Conservation (phyloP, 2,888 invertebrate genomes). For the Crocallis elinguaria region DNA sequence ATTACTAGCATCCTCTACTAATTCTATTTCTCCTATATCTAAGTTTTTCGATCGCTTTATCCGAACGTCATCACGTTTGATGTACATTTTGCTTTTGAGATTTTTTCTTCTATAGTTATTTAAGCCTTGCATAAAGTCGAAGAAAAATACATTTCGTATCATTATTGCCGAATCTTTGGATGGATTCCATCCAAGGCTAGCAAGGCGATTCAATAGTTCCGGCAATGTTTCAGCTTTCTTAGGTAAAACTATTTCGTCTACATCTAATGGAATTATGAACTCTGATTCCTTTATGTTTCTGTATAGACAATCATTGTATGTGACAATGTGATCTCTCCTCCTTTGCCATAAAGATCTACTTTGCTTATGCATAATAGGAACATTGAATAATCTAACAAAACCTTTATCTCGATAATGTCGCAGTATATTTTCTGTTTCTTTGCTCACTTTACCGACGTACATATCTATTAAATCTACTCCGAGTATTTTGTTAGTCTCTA, state of each 20-base stretch:
- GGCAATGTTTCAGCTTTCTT: slow-evolving; percentile 84
- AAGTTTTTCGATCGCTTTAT: slow-evolving; percentile 51
- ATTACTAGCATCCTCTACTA: slow-evolving; percentile 56
- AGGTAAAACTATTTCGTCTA: slow-evolving; percentile 90
- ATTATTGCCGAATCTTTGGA: slow-evolving; percentile 85
- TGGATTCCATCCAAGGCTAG: slow-evolving; percentile 68
- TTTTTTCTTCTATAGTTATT: slow-evolving; percentile 51
- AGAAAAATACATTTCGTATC: slow-evolving; percentile 88
- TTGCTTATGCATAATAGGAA: slow-evolving; percentile 79
- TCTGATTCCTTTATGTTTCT: slow-evolving; percentile 87
- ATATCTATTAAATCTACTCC: slow-evolving; percentile 88
- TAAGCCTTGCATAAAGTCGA: slow-evolving; percentile 79
- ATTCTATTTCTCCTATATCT: slow-evolving; percentile 63
- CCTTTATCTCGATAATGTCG: slow-evolving; percentile 81
- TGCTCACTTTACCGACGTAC: slow-evolving; percentile 86
- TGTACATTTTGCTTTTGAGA: slow-evolving; percentile 57
- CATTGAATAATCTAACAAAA: slow-evolving; percentile 75
- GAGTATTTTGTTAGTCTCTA: slow-evolving; percentile 87
- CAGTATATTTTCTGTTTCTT: slow-evolving; percentile 82
- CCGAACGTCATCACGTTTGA: slow-evolving; percentile 75
- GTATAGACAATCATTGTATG: slow-evolving; percentile 92
- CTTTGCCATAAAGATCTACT: slow-evolving; percentile 84
- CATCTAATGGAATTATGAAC: slow-evolving; percentile 88
- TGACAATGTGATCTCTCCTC: slow-evolving; percentile 89
- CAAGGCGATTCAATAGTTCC: slow-evolving; percentile 80